Evolutionary conservation across 2,797 vertebrate genomes (phyloP).

Genomic region (Clarias fuscus): DNA sequence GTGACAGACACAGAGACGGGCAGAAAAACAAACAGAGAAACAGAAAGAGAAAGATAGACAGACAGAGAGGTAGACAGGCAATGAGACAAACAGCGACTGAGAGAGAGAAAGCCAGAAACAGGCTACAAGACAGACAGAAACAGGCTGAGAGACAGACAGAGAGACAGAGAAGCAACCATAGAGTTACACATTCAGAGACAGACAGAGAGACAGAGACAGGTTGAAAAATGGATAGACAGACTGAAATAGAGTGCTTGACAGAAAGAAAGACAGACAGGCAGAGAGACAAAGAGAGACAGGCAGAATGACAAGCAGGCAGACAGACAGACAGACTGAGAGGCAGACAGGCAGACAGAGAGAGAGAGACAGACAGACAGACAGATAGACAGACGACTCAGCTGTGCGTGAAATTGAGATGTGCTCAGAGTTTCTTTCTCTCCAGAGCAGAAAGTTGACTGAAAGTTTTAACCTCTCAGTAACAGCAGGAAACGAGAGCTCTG

Average conservation of each 20-base stretch:
- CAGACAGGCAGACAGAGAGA: too few species aligned
- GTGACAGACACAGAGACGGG: neutral
- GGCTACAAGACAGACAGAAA: too few species aligned
- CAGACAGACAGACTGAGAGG: neutral
- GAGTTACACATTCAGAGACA: neutral
- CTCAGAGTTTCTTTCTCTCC: constrained; percentile 15
- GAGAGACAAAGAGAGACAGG: neutral
- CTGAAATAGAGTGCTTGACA: neutral
- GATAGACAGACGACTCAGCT: neutral
- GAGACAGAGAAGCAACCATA: neutral
- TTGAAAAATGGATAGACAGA: neutral
- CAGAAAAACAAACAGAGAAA: neutral
- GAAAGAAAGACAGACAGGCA: neutral
- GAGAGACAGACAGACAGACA: neutral
- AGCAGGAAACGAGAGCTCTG: constrained; percentile 1
- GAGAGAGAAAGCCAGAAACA: too few species aligned
- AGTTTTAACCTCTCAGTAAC: constrained; percentile 32
- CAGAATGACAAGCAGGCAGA: neutral
- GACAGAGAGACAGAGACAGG: neutral
- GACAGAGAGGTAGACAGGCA: neutral
- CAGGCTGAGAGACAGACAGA: neutral
- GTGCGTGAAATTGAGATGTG: constrained; percentile 24
- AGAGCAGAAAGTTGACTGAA: neutral
- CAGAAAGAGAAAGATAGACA: neutral
- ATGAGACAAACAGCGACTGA: neutral